Percentiles rank a stretch among this genome's conserved stretches.
Conservation (phyloP, 2,113 vertebrate genomes). For the Tapirus terrestris region DNA sequence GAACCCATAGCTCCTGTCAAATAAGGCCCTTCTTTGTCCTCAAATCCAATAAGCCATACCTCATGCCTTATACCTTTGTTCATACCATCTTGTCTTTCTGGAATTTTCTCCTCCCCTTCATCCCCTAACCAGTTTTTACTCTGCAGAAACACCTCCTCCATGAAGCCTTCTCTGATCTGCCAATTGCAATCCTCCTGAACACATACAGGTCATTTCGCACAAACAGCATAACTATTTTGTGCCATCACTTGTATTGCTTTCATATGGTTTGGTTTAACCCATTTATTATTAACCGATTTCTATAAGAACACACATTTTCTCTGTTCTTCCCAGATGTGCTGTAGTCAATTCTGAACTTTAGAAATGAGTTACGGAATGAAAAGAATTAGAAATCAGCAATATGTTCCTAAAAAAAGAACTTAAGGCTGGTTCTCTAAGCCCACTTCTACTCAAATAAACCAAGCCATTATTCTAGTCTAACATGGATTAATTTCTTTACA, state of each 20-base stretch:
- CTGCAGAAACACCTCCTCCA: not conserved
- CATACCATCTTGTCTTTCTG: not conserved
- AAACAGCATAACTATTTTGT: not conserved
- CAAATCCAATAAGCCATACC: not conserved
- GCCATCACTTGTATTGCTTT: not conserved
- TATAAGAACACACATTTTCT: not conserved
- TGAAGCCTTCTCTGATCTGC: not conserved
- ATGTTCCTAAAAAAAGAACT: not conserved
- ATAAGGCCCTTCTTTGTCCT: not conserved
- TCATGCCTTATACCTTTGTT: not conserved
- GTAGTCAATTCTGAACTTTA: not conserved
- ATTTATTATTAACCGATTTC: not conserved
- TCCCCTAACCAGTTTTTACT: not conserved
- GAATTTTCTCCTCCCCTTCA: not conserved
- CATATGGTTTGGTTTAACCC: not conserved
- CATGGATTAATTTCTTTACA: not conserved
- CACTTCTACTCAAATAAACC: not conserved
- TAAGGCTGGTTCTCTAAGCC: not conserved
- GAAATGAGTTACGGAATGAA: not conserved
- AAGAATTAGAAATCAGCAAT: not conserved
- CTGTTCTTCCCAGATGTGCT: not conserved
- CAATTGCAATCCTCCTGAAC: not conserved
- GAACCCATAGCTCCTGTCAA: not conserved
- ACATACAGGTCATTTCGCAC: not conserved
- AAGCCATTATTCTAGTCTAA: not conserved